phyloP scores from a whole-genome alignment of 2,888 invertebrate genomes.

The Drosophila conformis region DNA sequence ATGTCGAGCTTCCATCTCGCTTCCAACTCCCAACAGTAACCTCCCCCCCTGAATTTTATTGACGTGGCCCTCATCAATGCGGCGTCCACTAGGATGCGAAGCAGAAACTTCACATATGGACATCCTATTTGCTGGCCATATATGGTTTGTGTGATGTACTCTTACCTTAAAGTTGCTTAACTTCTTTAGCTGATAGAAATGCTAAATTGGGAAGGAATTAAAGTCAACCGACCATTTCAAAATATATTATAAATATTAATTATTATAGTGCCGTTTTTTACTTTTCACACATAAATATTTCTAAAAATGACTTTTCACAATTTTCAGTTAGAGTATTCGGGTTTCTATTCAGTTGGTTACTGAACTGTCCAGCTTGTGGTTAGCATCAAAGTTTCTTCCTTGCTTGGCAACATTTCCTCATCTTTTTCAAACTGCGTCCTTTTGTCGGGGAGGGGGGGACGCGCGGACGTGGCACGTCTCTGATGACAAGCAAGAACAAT shows the following conservation, averaged over 20 bases:
- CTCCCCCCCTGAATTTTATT: slow-evolving; percentile 24
- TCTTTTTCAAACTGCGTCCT: slow-evolving; percentile 38
- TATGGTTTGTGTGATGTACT: slow-evolving; percentile 23
- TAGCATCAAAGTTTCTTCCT: slow-evolving; percentile 51
- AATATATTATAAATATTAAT: not conserved
- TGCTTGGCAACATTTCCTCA: slow-evolving; percentile 53
- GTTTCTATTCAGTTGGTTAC: not conserved
- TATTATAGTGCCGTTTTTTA: not conserved
- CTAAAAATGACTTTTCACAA: fast-evolving
- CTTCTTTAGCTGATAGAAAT: not conserved
- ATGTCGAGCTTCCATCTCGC: slow-evolving; percentile 54
- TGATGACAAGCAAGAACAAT: slow-evolving; percentile 78
- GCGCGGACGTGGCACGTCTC: slow-evolving; percentile 69
- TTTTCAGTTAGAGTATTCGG: slow-evolving; percentile 25
- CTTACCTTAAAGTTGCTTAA: slow-evolving; percentile 6
- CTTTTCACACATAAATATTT: not conserved
- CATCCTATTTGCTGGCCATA: slow-evolving; percentile 20
- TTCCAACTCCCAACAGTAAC: not conserved
- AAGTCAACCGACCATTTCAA: not conserved
- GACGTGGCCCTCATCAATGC: slow-evolving; percentile 59
- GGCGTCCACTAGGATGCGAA: slow-evolving; percentile 35
- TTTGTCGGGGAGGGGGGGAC: not conserved
- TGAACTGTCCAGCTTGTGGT: slow-evolving; percentile 39
- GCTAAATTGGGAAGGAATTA: not conserved
- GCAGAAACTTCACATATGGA: slow-evolving; percentile 50